Percentiles rank a stretch among this genome's conserved stretches.
Conservation (phyloP, 2,113 vertebrate genomes). For the Propithecus coquereli region DNA sequence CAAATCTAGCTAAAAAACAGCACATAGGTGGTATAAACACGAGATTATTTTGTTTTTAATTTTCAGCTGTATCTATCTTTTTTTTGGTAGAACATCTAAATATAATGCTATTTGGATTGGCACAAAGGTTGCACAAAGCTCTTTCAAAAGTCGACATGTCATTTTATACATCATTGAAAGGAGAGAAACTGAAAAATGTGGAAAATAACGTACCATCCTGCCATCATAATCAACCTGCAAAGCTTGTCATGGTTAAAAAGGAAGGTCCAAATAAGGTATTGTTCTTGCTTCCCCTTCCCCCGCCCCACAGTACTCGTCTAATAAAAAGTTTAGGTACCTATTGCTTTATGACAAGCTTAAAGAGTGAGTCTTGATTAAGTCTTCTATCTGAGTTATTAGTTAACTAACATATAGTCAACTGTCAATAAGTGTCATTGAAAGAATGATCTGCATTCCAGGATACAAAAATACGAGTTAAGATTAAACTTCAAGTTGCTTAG, state of each 20-base stretch:
- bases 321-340: not conserved
- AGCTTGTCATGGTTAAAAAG: constrained; percentile 83
- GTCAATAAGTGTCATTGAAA: not conserved
- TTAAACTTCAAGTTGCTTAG: not conserved
- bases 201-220: constrained; percentile 73
- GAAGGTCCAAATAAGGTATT: constrained; percentile 86
- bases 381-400: not conserved
- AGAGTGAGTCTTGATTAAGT: not conserved
- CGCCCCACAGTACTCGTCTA: not conserved
- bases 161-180: constrained; percentile 73
- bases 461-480: not conserved
- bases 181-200: constrained; percentile 43
- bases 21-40: not conserved
- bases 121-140: constrained; percentile 81
- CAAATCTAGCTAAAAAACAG: not conserved
- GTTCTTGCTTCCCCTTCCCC: not conserved
- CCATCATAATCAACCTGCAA: constrained; percentile 80
- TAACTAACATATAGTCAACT: not conserved
- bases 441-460: not conserved
- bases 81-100: constrained; percentile 84
- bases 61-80: not conserved
- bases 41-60: not conserved
- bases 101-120: constrained; percentile 81
- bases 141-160: constrained; percentile 83
- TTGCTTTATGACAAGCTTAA: not conserved